Conservation (phyloP, 2,113 vertebrate species). For the Condylura cristata region DNA sequence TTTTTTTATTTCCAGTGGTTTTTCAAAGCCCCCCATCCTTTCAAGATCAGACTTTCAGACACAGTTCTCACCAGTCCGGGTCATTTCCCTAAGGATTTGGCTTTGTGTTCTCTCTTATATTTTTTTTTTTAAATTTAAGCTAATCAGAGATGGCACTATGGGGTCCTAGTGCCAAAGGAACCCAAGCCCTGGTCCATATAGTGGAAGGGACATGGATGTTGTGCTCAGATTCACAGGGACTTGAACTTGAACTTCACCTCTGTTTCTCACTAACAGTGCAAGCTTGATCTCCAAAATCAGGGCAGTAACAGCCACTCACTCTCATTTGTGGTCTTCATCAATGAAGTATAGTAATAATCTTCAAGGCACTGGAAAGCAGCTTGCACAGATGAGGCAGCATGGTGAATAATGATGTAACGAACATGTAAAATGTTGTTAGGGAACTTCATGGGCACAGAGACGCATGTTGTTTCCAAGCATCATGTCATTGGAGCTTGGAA, state of each 20-base stretch:
- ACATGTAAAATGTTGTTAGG: neutral
- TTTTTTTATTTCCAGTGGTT: neutral
- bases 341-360: neutral
- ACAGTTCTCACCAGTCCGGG: neutral
- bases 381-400: neutral
- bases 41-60: neutral
- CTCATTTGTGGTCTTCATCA: neutral
- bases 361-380: neutral
- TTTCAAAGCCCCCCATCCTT: neutral
- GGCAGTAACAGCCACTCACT: neutral
- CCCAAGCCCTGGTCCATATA: neutral
- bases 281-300: neutral
- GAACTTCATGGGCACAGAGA: neutral
- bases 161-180: neutral
- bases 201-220: neutral
- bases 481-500: neutral
- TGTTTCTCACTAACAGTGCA: neutral
- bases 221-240: neutral
- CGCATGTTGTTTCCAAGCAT: neutral
- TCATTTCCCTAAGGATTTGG: neutral
- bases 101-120: neutral
- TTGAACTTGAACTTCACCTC: neutral
- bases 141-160: neutral
- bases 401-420: neutral
- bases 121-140: neutral